phyloP scores from a whole-genome alignment of 2,797 vertebrate species.

The Spea hammondii region DNA sequence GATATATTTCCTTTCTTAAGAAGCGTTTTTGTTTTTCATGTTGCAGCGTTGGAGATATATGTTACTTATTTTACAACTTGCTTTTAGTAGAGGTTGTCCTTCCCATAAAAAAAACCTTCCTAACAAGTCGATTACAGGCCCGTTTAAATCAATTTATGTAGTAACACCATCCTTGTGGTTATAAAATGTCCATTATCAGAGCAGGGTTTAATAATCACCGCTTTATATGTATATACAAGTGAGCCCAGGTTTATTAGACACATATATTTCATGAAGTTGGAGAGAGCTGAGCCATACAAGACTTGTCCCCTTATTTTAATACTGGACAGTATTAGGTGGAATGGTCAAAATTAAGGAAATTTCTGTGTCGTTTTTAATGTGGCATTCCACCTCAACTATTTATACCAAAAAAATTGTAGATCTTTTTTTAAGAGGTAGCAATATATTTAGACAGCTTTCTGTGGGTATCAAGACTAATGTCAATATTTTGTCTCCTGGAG shows the following conservation, averaged over 20 bases:
- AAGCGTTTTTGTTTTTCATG: background rate
- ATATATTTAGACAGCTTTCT: too few species aligned
- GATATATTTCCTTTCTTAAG: too few species aligned
- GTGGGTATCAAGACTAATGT: too few species aligned
- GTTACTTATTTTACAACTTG: slow-evolving; percentile 10
- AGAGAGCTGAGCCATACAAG: too few species aligned
- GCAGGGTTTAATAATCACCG: slow-evolving; percentile 19
- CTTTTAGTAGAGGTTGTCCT: slow-evolving; percentile 15
- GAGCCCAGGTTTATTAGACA: slow-evolving; percentile 19
- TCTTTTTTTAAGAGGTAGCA: too few species aligned
- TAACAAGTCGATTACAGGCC: background rate
- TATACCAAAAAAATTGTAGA: too few species aligned
- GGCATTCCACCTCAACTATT: too few species aligned
- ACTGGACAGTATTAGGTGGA: too few species aligned
- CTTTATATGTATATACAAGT: slow-evolving; percentile 1
- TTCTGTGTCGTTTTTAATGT: too few species aligned
- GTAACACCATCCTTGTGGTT: background rate
- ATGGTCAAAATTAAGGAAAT: too few species aligned
- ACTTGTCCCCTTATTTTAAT: too few species aligned
- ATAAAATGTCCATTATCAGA: slow-evolving; percentile 18
- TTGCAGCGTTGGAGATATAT: slow-evolving; percentile 19
- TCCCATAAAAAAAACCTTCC: slow-evolving; percentile 15
- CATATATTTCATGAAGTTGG: background rate
- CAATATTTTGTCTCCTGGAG: background rate
- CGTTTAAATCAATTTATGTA: too few species aligned